Evolutionary conservation across 2,113 vertebrate genomes (phyloP), one percentile per base, ranked within the genome.

Genomic region (Misgurnus anguillicaudatus): DNA sequence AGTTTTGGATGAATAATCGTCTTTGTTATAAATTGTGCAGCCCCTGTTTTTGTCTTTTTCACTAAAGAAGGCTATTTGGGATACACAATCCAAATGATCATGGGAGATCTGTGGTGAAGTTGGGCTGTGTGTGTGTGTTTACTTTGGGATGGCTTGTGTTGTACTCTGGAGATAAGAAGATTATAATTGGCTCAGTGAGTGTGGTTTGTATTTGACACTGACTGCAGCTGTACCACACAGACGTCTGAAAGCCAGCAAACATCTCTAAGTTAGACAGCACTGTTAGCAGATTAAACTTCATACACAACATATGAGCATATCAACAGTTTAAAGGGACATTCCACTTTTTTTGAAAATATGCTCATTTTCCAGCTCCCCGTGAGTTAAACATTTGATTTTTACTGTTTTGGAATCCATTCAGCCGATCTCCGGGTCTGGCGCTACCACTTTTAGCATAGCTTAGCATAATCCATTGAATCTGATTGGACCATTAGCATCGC

Each of bases 41-140:
- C 16, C 13, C 41, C 14, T 58, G n/a, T 21, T 41, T 17, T 36
- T 0, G 53, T 14, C 10, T 39, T 72, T 70, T 60, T 72, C n/a
- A 5, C 58, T 42, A 14, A 4, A 19, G 39, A 73, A 60, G 53
- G 38, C 70, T 42, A 72, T 72, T 42, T 72, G 38, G 21, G 70
- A 47, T 70, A n/a, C 47, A 53, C 9, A 45, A 77, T 13, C 24
- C 57, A 67, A 58, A 42, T 11, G 39, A 57, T 51, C 57, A 47
- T 6, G 65, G 5, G 71, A 45, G 31, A 61, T 80, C 61, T 41
- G 75, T 38, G 21, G 45, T 70, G 72, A 68, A 62, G 69, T 75
- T 79, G 17, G 31, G 51, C 16, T 60, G 31, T 55, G 63, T 48
- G 53, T 45, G 79, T 82, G 81, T 77, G 86, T 79, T 73, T 9